These are phyloP conservation scores for Diabrotica virgifera DNA, from an alignment of 1,140 invertebrate genomes.

Conservation along the genomic window DNA sequence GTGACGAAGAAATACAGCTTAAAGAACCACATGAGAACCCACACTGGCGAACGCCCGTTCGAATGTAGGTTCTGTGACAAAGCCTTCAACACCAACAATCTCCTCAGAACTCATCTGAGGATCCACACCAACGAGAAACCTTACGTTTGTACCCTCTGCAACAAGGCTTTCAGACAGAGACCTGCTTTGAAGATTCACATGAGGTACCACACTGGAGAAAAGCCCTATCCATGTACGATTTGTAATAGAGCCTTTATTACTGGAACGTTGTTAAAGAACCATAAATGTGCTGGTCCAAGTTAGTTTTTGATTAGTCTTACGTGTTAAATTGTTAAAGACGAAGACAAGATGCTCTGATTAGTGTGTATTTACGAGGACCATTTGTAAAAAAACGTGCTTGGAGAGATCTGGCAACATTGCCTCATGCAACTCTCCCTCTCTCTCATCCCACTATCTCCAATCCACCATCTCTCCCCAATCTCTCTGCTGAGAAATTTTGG, in stretches of 20 bases:
- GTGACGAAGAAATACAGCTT: slow-evolving; percentile 49
- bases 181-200: slow-evolving; percentile 42
- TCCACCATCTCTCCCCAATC: no score
- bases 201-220: slow-evolving; percentile 69
- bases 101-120: slow-evolving; percentile 54
- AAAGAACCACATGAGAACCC: slow-evolving; percentile 50
- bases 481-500: no score
- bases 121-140: slow-evolving; percentile 50
- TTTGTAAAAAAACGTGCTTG: no score
- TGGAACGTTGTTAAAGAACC: slow-evolving; percentile 14
- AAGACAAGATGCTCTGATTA: no score
- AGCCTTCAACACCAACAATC: slow-evolving; percentile 65
- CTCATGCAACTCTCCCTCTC: no score
- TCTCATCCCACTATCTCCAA: no score
- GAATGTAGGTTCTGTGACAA: slow-evolving; percentile 56
- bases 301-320: not conserved
- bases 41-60: slow-evolving; percentile 54
- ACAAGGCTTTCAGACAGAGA: slow-evolving; percentile 44
- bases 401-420: no score
- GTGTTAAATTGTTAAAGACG: no score
- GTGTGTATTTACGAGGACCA: no score
- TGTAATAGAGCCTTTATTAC: slow-evolving; percentile 56
- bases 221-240: slow-evolving; percentile 59
- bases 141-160: slow-evolving; percentile 49
- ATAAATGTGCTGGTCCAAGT: slow-evolving; percentile 13